These are phyloP conservation scores for Lagocephalus sceleratus DNA, from an alignment of 2,797 vertebrate species.

Conservation along the genomic window DNA sequence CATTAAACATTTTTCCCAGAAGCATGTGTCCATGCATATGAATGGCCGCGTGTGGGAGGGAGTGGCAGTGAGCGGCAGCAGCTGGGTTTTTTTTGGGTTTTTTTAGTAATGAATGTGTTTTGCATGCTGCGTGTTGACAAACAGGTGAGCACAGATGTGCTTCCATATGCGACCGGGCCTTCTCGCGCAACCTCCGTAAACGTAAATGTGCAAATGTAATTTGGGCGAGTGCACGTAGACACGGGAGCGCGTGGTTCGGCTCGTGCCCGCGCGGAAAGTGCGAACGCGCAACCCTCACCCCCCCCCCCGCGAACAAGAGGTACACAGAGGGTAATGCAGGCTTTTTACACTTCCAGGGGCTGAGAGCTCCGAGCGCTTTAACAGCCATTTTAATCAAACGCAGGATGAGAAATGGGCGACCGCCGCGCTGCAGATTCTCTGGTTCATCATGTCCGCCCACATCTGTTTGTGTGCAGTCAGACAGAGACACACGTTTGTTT, in stretches of 20 bases:
- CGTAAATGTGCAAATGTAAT: slow-evolving; percentile 36
- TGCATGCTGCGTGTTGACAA: slow-evolving; percentile 28
- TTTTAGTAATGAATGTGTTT: slow-evolving; percentile 42
- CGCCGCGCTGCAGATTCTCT: too few species aligned
- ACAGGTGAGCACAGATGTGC: slow-evolving; percentile 56
- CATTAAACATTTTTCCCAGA: slow-evolving; percentile 23
- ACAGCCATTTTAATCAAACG: too few species aligned
- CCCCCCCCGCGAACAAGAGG: background rate
- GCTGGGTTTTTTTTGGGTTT: slow-evolving; percentile 27
- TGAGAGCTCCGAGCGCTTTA: too few species aligned
- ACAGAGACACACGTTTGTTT: slow-evolving; percentile 28
- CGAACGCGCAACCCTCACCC: background rate
- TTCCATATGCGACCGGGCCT: slow-evolving; percentile 37
- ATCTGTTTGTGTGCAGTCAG: too few species aligned
- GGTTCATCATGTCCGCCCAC: too few species aligned
- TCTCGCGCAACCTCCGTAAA: slow-evolving; percentile 20
- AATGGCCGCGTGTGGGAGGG: slow-evolving; percentile 23
- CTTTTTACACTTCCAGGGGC: background rate
- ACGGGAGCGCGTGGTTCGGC: slow-evolving; percentile 7
- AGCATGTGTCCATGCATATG: slow-evolving; percentile 20
- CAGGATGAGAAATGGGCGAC: too few species aligned
- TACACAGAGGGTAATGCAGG: background rate
- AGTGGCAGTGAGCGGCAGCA: slow-evolving; percentile 36
- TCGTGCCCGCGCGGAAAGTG: slow-evolving; percentile 3
- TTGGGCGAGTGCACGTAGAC: slow-evolving; percentile 5